phyloP scores from a whole-genome alignment of 2,888 invertebrate species.

The Dynastes hyllus region DNA sequence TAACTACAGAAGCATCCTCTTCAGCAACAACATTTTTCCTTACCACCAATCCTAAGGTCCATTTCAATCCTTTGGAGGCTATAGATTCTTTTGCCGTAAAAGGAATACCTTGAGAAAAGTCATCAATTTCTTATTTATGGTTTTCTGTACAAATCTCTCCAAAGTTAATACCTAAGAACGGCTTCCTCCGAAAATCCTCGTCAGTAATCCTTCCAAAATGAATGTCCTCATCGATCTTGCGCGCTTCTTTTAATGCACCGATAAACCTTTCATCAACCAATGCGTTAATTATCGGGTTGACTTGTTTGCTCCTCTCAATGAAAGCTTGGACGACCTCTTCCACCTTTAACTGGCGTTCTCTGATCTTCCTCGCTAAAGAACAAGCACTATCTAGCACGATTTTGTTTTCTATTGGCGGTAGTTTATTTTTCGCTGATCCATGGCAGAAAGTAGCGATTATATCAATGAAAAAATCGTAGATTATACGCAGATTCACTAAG shows the following conservation, averaged over 20 bases:
- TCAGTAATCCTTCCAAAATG: constrained; percentile 75
- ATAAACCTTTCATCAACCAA: constrained; percentile 87
- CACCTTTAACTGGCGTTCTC: constrained; percentile 76
- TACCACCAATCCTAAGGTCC: constrained; percentile 85
- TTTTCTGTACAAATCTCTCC: no score
- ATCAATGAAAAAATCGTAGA: constrained; percentile 11
- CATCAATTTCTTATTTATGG: background rate
- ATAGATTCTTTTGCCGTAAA: constrained; percentile 84
- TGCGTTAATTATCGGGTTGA: constrained; percentile 86
- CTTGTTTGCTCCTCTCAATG: constrained; percentile 83
- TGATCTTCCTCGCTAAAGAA: constrained; percentile 81
- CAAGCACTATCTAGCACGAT: constrained; percentile 76
- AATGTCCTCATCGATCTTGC: constrained; percentile 81
- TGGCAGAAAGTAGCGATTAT: background rate
- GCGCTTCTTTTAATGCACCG: constrained; percentile 86
- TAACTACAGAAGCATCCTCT: constrained; percentile 84
- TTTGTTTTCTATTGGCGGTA: constrained; percentile 5
- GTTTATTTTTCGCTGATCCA: constrained; percentile 4
- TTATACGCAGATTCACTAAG: background rate
- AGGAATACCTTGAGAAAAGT: constrained; percentile 79
- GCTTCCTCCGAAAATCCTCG: constrained; percentile 79
- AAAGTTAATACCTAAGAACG: constrained; percentile 78
- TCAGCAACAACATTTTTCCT: constrained; percentile 79
- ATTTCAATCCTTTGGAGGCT: constrained; percentile 77
- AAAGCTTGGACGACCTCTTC: constrained; percentile 82